Percentiles rank a stretch among this genome's conserved stretches.
These are phyloP conservation scores for Xiphophorus birchmanni DNA, from an alignment of 2,797 vertebrate genomes.

Conservation along the genomic window DNA sequence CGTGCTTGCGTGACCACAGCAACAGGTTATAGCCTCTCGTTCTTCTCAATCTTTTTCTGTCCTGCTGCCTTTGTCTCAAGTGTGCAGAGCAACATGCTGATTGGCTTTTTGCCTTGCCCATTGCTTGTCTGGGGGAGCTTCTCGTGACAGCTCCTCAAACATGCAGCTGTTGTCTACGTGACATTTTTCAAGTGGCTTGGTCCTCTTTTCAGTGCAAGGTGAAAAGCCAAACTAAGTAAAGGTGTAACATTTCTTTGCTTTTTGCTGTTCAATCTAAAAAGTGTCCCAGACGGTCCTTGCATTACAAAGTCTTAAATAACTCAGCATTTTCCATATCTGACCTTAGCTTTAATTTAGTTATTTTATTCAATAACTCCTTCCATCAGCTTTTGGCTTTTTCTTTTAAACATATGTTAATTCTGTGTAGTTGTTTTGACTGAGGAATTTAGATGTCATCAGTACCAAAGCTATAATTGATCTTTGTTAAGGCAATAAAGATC, in stretches of 20 bases:
- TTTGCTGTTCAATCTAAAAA: not conserved
- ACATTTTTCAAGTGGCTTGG: not conserved
- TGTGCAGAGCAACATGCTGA: not conserved
- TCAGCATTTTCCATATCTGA: not conserved
- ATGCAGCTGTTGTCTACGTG: not conserved
- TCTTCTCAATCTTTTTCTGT: not conserved
- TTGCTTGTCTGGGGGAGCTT: not conserved
- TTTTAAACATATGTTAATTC: not conserved
- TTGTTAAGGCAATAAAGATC: no score
- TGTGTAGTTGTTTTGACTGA: not conserved
- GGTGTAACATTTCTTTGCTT: not conserved
- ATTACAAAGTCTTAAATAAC: not conserved
- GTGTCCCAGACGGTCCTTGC: not conserved
- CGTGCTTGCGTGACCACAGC: not conserved
- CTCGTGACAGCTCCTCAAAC: not conserved
- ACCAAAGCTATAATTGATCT: no score
- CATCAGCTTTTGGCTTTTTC: not conserved
- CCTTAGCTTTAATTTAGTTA: not conserved
- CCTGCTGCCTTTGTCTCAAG: not conserved
- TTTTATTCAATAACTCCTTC: no score
- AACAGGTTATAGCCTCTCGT: not conserved
- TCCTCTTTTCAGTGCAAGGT: not conserved
- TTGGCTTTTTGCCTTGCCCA: not conserved
- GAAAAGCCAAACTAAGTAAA: not conserved
- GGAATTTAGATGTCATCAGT: not conserved